Base-by-base conservation (phyloP, 2,888 invertebrate species). In the Notocelia uddmanniana region DNA sequence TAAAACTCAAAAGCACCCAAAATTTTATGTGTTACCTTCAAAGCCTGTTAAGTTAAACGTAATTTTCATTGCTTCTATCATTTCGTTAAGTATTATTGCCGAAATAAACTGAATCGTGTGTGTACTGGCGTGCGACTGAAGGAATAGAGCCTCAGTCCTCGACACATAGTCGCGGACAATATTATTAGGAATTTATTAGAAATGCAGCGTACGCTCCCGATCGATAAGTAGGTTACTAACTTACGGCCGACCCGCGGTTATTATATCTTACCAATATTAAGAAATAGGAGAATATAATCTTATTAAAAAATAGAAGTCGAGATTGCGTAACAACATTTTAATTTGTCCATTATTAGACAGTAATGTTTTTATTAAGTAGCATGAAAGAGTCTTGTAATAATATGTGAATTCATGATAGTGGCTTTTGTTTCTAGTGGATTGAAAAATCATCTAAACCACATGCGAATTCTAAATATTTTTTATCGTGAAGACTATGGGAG, bases 101-200 rank as follows among this genome's bases (percentile, higher is more conserved):
- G 19, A 50, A 26, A 9, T 55, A 26, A 52, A 34, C 23, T 21
- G 34, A 66, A 19, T 45, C 66, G 71, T 54, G 41, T 50, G 69
- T 23, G 52, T 9, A 37, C 37, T n/a, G 41, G 26, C n/a, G 54
- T 31, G 58, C 21, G 13, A 6, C 34, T 54, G 45, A 23, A 67
- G 54, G 54, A 67, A 67, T 59, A 60, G 60, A 48, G 34, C 21
- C 31, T 15, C 34, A n/a, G 21, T 54, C 21, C 19, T 21, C 23
- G 37, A 50, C 64, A 64, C 34, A 18, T 60, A 37, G 69, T 64
- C 57, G 55, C 26, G 63, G 52, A 34, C 50, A 59, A 70, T 67
- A 63, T 69, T 73, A 74, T 79, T 74, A 77, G 52, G 70, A 64
- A 77, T 77, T 75, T 77, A 79, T 75, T 74, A 75, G 69, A 76